These are phyloP conservation scores for Acanthosepion lycidas DNA, from an alignment of 2,888 invertebrate species.

Conservation along the genomic window DNA sequence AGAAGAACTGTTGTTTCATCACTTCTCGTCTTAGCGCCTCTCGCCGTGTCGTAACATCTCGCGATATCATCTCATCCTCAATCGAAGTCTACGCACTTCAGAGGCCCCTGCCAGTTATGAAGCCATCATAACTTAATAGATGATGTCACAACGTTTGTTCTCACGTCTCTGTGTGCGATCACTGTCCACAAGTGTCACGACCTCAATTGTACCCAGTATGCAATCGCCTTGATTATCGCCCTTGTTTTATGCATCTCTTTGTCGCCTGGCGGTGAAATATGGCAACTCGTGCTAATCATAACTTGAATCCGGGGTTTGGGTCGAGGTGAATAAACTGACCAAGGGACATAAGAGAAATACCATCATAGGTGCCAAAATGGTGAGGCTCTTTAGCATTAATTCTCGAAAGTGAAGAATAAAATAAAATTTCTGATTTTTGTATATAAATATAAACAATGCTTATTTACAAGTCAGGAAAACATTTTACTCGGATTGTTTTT, in stretches of 20 bases:
- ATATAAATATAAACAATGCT: background rate
- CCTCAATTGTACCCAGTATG: no score
- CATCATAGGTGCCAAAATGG: background rate
- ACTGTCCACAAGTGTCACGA: background rate
- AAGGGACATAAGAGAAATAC: background rate
- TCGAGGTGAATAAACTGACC: background rate
- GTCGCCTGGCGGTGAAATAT: background rate
- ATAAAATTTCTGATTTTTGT: background rate
- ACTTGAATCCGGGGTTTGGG: background rate
- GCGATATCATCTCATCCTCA: background rate
- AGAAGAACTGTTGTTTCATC: background rate
- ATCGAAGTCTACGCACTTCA: background rate
- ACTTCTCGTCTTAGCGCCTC: background rate
- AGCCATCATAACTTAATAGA: background rate
- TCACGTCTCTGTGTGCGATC: conserved; percentile 13
- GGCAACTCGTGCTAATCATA: background rate
- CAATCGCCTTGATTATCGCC: background rate
- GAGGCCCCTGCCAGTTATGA: background rate
- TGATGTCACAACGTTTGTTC: conserved; percentile 33
- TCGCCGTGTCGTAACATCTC: background rate
- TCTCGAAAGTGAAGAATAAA: background rate
- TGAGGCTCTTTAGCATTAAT: background rate
- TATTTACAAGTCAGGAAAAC: no score
- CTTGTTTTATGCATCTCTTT: conserved; percentile 6
- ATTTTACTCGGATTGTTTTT: no score